phyloP scores from a whole-genome alignment of 2,888 invertebrate species.

The Notocelia uddmanniana region DNA sequence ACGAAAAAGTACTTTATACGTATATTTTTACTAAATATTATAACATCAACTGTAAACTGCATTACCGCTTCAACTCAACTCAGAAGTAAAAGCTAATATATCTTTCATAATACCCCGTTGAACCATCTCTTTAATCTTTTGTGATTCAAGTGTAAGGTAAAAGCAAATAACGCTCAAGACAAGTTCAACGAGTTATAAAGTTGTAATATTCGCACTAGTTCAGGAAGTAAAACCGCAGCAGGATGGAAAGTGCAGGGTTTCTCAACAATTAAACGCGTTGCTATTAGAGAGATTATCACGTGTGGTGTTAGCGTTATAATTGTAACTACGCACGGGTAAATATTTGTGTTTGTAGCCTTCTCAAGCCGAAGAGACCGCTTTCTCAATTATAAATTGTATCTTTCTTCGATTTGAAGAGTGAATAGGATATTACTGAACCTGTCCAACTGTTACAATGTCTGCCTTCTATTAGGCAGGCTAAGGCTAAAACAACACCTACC shows the following conservation, averaged over 20 bases:
- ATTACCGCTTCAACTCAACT: neutral
- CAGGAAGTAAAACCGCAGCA: slow-evolving; percentile 40
- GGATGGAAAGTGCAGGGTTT: slow-evolving; percentile 41
- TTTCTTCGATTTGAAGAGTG: no score
- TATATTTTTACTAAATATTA: neutral
- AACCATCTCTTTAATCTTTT: neutral
- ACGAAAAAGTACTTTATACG: neutral
- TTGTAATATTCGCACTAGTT: slow-evolving; percentile 20
- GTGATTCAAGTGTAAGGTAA: neutral
- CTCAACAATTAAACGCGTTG: slow-evolving; percentile 25
- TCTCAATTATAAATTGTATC: neutral
- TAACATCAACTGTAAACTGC: neutral
- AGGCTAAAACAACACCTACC: no score
- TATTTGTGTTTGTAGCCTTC: neutral
- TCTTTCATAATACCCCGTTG: neutral
- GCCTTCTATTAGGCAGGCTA: no score
- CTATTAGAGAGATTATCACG: slow-evolving; percentile 31
- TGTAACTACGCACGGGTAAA: neutral
- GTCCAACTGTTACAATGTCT: no score
- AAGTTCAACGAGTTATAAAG: slow-evolving; percentile 27
- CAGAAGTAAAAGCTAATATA: neutral
- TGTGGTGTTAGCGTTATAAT: slow-evolving; percentile 1
- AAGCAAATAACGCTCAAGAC: slow-evolving; percentile 6
- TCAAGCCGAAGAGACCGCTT: neutral
- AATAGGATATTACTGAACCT: no score